These are phyloP conservation scores for Laticauda colubrina DNA, from an alignment of 2,113 vertebrate species.

Conservation along the genomic window DNA sequence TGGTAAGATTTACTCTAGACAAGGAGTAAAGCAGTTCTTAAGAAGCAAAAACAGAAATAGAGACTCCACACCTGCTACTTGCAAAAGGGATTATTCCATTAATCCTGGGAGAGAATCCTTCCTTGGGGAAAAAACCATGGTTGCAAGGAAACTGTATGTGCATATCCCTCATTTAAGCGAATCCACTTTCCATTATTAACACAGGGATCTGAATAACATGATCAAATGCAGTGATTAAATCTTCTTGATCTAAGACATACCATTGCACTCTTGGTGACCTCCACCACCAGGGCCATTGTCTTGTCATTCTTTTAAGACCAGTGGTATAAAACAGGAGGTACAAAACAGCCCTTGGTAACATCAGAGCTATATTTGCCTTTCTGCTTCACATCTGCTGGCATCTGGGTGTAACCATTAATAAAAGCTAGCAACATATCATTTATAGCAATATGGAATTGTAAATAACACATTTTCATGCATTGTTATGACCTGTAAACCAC, in stretches of 20 bases:
- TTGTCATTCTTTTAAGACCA: slow-evolving; percentile 10
- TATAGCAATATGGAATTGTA: neutral
- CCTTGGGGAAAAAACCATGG: slow-evolving; percentile 29
- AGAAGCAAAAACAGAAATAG: slow-evolving; percentile 46
- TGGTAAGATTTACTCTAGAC: slow-evolving; percentile 59
- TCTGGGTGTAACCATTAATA: slow-evolving; percentile 36
- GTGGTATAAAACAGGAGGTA: no score
- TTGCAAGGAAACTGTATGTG: slow-evolving; percentile 59
- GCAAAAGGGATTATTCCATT: slow-evolving; percentile 56
- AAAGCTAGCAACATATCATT: neutral
- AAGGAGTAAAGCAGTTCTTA: slow-evolving; percentile 49
- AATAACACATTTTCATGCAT: neutral
- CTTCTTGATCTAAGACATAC: slow-evolving; percentile 42
- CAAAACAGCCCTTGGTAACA: slow-evolving; percentile 51
- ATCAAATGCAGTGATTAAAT: slow-evolving; percentile 47
- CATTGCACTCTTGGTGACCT: slow-evolving; percentile 53
- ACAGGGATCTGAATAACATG: slow-evolving; percentile 36
- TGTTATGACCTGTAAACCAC: neutral
- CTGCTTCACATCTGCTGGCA: slow-evolving; percentile 27
- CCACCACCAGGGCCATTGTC: slow-evolving; percentile 29
- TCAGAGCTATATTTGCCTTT: slow-evolving; percentile 34
- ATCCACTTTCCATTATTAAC: slow-evolving; percentile 52
- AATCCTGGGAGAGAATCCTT: slow-evolving; percentile 51
- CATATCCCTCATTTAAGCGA: slow-evolving; percentile 65
- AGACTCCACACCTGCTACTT: slow-evolving; percentile 56